These are phyloP conservation scores for Heterotilapia buettikoferi DNA, from an alignment of 2,113 vertebrate genomes.

Conservation along the genomic window DNA sequence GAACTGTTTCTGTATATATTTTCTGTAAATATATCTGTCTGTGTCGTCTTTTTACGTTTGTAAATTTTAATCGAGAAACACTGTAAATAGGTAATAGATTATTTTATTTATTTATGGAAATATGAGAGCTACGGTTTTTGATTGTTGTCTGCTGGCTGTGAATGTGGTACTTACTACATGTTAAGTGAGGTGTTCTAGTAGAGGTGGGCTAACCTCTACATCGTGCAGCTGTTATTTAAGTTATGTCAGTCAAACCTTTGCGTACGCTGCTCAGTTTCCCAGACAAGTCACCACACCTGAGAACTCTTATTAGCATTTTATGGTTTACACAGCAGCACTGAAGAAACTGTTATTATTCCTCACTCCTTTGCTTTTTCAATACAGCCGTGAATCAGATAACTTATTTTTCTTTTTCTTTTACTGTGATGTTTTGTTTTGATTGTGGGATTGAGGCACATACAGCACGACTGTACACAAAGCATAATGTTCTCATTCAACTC, in stretches of 20 bases:
- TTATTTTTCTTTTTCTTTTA: constrained; percentile 11
- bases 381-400: background rate
- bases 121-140: background rate
- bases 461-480: background rate
- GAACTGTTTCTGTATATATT: constrained; percentile 67
- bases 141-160: background rate
- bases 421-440: background rate
- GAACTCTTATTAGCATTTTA: background rate
- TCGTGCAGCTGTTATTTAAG: constrained; percentile 19
- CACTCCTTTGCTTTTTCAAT: background rate
- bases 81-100: constrained; percentile 51
- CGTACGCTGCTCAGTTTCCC: background rate
- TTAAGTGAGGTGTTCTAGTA: background rate
- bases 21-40: constrained; percentile 38
- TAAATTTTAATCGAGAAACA: constrained; percentile 41
- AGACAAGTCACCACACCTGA: background rate
- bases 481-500: background rate
- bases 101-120: constrained; percentile 67
- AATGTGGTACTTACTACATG: background rate
- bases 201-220: background rate
- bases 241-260: background rate
- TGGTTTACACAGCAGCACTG: background rate
- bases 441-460: background rate
- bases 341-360: background rate
- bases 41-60: constrained; percentile 26